phyloP scores from a whole-genome alignment of 1,140 invertebrate species.

The Cylas formicarius region DNA sequence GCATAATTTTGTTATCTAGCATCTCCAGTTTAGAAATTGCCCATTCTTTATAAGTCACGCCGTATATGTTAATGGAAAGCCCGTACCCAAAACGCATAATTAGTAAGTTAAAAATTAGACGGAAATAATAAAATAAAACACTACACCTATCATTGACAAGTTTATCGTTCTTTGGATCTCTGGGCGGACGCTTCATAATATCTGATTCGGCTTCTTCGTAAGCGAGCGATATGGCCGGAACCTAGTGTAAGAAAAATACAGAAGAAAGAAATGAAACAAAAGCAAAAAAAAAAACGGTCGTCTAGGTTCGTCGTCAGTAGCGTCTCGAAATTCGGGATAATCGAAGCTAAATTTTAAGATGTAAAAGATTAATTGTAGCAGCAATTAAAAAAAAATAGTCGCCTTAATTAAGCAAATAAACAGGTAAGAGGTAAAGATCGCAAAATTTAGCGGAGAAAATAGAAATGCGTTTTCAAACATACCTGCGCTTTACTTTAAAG shows the following conservation, averaged over 20 bases:
- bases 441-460: conserved; percentile 10
- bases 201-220: conserved; percentile 99
- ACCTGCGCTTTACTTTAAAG: conserved; percentile 14
- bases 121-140: conserved; percentile 31
- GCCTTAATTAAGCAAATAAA: too few relatives aligned
- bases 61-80: too few relatives aligned
- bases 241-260: conserved; percentile 48
- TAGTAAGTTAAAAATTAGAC: conserved; percentile 14
- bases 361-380: background rate
- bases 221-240: conserved; percentile 98
- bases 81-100: too few relatives aligned
- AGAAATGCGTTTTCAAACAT: conserved; percentile 10
- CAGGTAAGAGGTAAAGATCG: conserved; percentile 1
- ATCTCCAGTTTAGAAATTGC: too few relatives aligned
- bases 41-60: too few relatives aligned
- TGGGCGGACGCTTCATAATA: conserved; percentile 99
- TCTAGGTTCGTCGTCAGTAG: background rate
- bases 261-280: conserved; percentile 11
- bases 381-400: conserved; percentile 1
- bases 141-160: conserved; percentile 93
- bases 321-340: background rate
- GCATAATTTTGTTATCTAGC: too few relatives aligned
- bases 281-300: background rate
- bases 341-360: background rate
- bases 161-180: conserved; percentile 92